Evolutionary conservation across 2,797 vertebrate species (phyloP), one percentile per base, ranked within the genome.

Genomic region (Chanos chanos): DNA sequence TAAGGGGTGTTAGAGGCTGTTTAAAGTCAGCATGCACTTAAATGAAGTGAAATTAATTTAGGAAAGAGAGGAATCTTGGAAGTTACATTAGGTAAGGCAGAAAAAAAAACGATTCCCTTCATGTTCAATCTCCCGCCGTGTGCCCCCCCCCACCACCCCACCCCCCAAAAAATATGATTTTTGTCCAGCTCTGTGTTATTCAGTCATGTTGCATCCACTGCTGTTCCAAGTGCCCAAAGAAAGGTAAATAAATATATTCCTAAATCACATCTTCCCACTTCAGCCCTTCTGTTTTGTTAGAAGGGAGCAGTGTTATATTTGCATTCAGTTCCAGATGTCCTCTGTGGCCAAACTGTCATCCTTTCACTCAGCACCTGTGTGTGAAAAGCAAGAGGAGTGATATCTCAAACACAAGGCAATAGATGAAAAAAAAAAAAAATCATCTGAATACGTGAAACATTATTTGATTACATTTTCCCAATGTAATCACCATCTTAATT

Each of bases 31-130:
- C 7, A 50, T 60, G 63, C 64, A 64, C 72, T 75, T 76, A 74
- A 43, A 58, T 76, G 72, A 75, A 73, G 66, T 72, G 67, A 85
- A 84, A 89, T 87, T 83, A 81, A 86, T 88, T 85, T 81, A 77
- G 70, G 73, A 13, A 64, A 76, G 74, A 81, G 78, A 77, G 79
- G 78, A 75, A 72, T 86, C 82, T 85, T 82, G 86, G 80, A 80
- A 74, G 78, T 68, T 69, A 73, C 70, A 78, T 80, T 84, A 83
- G 80, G 68, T 75, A 70, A 69, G 60, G 79, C 77, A 77, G 75
- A 79, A 82, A 77, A 78, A 69, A 78, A 75, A 77, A 85, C 78
- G 81, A 82, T 75, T 76, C 78, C 73, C 77, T 80, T 78, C 79
- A 81, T 75, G 74, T 81, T 58, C 66, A 61, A 76, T 71, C 68